Percentiles rank a stretch among this genome's conserved stretches.
phyloP scores from a whole-genome alignment of 2,888 invertebrate genomes.

The Ctena decussata region DNA sequence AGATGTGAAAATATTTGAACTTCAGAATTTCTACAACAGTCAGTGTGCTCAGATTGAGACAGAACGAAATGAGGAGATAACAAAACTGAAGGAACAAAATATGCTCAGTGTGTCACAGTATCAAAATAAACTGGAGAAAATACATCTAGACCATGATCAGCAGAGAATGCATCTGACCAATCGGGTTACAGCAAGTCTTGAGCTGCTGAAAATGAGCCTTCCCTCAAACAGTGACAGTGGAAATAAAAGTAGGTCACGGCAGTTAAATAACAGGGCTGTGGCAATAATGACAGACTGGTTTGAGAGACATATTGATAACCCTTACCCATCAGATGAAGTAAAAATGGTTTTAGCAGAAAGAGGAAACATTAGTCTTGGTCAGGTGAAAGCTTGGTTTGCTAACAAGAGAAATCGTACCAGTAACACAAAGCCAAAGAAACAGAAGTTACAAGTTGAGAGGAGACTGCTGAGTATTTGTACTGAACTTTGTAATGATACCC shows the following conservation, averaged over 20 bases:
- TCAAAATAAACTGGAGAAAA: conserved; percentile 61
- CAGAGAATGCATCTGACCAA: conserved; percentile 79
- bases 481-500: conserved; percentile 56
- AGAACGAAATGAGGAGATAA: conserved; percentile 75
- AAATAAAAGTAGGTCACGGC: conserved; percentile 71
- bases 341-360: conserved; percentile 78
- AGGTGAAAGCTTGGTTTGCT: conserved; percentile 85
- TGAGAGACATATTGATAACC: conserved; percentile 77
- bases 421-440: conserved; percentile 83
- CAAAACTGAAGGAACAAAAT: conserved; percentile 64
- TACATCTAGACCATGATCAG: conserved; percentile 74
- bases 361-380: conserved; percentile 76
- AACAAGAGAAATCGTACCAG: conserved; percentile 83
- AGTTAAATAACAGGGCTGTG: conserved; percentile 75
- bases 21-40: conserved; percentile 78
- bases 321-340: conserved; percentile 82
- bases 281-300: conserved; percentile 81
- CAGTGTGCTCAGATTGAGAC: conserved; percentile 78
- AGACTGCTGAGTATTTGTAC: conserved; percentile 73
- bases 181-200: conserved; percentile 77
- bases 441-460: conserved; percentile 77
- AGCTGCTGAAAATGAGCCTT: conserved; percentile 76
- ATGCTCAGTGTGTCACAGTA: conserved; percentile 62
- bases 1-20: conserved; percentile 74
- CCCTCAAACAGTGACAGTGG: conserved; percentile 55